Base-by-base conservation (phyloP, 1,140 invertebrate genomes). In the Drosophila pseudoananassae region DNA sequence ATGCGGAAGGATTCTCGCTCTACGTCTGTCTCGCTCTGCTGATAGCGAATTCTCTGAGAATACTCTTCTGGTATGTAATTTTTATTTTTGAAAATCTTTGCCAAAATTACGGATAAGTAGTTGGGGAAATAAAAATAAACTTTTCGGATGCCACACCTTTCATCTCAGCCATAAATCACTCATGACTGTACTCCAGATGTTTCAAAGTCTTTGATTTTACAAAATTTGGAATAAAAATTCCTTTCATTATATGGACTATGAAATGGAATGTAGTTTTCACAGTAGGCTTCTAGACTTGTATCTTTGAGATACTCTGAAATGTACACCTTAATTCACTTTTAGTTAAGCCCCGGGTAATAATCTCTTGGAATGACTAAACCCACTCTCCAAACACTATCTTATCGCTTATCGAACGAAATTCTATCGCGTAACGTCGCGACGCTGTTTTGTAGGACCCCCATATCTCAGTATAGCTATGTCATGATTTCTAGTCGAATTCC, bases 1-100 rank as follows among this genome's bases (percentile, higher is more conserved):
- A 99, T 93, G 95, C 97, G 15, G 97, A 97, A 83, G 99, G 99
- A 4, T 99, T 99, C 93, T 99, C 98, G 0, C 93, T 98, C 4
- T 98, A 98, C 91, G 99, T 99, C 38, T 99, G 99, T 91, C 93
- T 99, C 33, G 96, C 98, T 3, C 94, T 99, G 17, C 93, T 99
- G 31, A 94, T 99, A 90, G 98, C 99, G 38, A 99, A 99, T 91
- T 99, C 97, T 55, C 93, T 99, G 46, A 95, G 99, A 79, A 99
- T 99, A 91, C 93, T 99, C 61, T 99, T 99, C 94, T 99, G 99
- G 99, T 99, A 94, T 94, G 95, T 94, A 1, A 25, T 94, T 1
- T 23, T 1, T 9, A 12, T 4, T 4, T 36, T 15, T 33, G 1
- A 12, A 38, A 14, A 4, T 20, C 20, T 20, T 20, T 20, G 20